phyloP scores from a whole-genome alignment of 2,797 vertebrate genomes.

The Neopelma chrysocephalum region DNA sequence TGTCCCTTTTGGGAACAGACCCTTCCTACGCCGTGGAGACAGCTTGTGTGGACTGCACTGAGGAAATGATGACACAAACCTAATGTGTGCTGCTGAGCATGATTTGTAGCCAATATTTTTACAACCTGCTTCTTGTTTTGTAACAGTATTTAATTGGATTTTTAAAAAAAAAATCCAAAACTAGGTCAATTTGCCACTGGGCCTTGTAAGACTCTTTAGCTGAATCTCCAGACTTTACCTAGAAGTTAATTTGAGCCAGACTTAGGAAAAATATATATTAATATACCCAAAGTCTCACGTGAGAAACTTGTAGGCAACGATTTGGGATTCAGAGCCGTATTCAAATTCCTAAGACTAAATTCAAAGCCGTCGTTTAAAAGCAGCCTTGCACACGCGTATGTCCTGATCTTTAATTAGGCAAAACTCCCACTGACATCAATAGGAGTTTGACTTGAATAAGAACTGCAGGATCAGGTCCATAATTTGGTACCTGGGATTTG shows the following conservation, averaged over 20 bases:
- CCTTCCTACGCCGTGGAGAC: not conserved
- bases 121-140: slow-evolving; percentile 29
- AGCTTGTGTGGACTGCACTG: not conserved
- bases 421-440: slow-evolving; percentile 68
- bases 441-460: slow-evolving; percentile 67
- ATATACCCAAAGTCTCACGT: not conserved
- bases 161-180: not conserved
- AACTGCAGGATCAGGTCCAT: slow-evolving; percentile 66
- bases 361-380: slow-evolving; percentile 54
- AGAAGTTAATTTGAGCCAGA: slow-evolving; percentile 53
- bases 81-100: not conserved
- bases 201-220: slow-evolving; percentile 41
- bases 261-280: slow-evolving; percentile 56
- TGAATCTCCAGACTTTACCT: slow-evolving; percentile 54
- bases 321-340: slow-evolving; percentile 53
- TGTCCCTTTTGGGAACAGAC: not conserved
- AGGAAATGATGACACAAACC: not conserved
- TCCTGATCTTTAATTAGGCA: slow-evolving; percentile 70
- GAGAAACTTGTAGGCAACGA: slow-evolving; percentile 50
- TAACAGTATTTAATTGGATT: slow-evolving; percentile 12
- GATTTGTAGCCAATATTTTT: not conserved
- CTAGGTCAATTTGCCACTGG: slow-evolving; percentile 49
- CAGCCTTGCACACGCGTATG: slow-evolving; percentile 23
- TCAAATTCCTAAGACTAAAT: slow-evolving; percentile 55
- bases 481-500: slow-evolving; percentile 67